Conservation (phyloP, 1,140 invertebrate species). For the Branchinecta lindahli region DNA sequence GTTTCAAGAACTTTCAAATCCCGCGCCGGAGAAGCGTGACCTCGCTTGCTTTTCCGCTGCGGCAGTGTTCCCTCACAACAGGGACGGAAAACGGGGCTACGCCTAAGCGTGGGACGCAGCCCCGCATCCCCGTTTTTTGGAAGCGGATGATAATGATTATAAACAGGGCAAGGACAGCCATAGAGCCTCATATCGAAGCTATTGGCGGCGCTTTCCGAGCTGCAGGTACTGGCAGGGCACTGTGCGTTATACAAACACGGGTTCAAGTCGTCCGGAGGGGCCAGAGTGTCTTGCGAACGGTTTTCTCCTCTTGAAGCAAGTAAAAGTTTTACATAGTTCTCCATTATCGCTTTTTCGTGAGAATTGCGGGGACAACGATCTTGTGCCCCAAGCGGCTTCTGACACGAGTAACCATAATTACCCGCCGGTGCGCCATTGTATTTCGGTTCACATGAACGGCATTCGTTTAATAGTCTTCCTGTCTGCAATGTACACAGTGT, state of each 20-base stretch:
- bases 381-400: background rate
- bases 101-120: conserved; percentile 13
- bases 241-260: conserved; percentile 16
- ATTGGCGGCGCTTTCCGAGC: conserved; percentile 29
- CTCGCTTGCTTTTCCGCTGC: background rate
- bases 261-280: background rate
- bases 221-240: conserved; percentile 26
- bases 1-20: conserved; percentile 8
- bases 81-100: background rate
- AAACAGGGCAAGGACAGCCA: background rate
- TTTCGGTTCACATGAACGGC: background rate
- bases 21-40: background rate
- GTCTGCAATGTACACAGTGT: background rate
- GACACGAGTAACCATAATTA: conserved; percentile 1
- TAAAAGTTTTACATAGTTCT: conserved; percentile 18
- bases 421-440: background rate
- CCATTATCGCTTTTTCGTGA: conserved; percentile 14
- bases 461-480: background rate
- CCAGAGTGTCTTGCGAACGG: background rate
- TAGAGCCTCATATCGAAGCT: conserved; percentile 28
- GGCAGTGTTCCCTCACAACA: background rate
- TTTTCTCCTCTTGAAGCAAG: conserved; percentile 15
- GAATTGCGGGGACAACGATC: background rate
- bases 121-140: conserved; percentile 13
- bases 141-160: conserved; percentile 14